Evolutionary conservation across 2,113 vertebrate genomes (phyloP).

Genomic region (Turdus rufiventris): DNA sequence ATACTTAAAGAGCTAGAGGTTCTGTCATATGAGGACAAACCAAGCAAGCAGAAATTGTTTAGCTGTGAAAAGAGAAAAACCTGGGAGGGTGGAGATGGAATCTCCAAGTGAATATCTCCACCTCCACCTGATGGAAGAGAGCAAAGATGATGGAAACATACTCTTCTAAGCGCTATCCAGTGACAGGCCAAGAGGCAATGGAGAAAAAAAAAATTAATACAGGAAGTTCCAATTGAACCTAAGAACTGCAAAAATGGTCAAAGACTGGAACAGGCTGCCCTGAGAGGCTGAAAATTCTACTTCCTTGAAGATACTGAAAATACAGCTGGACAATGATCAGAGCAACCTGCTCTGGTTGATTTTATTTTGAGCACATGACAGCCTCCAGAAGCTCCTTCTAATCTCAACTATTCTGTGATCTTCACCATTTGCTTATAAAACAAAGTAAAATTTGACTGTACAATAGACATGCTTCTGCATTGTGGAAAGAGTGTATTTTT

Average conservation of each 20-base stretch:
- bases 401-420: not conserved
- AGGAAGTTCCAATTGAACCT: not conserved
- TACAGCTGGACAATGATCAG: not conserved
- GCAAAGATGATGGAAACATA: not conserved
- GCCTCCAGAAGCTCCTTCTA: not conserved
- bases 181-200: not conserved
- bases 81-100: fast-evolving
- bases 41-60: not conserved
- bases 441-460: not conserved
- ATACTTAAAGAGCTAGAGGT: not conserved
- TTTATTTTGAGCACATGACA: not conserved
- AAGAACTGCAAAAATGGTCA: not conserved
- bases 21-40: not conserved
- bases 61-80: not conserved
- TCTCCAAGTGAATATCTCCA: not conserved
- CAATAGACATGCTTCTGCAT: not conserved
- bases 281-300: not conserved
- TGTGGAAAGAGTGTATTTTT: not conserved
- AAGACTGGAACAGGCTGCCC: not conserved
- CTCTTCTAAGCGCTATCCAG: not conserved
- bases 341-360: not conserved
- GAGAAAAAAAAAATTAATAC: not conserved
- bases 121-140: not conserved
- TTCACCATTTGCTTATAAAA: not conserved
- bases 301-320: not conserved